Evolutionary conservation across 2,797 vertebrate genomes (phyloP).

Genomic region (Danio aesculapii): DNA sequence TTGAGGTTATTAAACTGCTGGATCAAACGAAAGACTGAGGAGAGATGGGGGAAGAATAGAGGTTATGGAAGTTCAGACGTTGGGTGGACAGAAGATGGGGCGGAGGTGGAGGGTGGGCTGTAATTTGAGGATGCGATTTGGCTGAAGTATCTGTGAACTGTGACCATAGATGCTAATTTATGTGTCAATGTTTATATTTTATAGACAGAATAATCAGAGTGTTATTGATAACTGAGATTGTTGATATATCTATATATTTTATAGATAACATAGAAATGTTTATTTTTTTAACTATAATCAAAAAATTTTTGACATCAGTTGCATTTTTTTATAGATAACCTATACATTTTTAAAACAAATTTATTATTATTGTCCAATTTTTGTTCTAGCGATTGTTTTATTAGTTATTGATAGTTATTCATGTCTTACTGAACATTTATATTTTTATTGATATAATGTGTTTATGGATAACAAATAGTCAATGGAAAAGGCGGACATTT

Average conservation of each 20-base stretch:
- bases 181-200: neutral
- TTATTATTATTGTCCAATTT: too few species aligned
- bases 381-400: too few species aligned
- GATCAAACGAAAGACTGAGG: conserved; percentile 79
- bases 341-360: too few species aligned
- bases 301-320: too few species aligned
- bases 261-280: neutral
- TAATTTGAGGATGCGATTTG: conserved; percentile 23
- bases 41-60: conserved; percentile 43
- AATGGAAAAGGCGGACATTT: too few species aligned
- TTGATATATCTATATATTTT: neutral
- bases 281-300: too few species aligned
- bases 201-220: neutral
- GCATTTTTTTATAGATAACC: too few species aligned
- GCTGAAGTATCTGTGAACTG: conserved; percentile 14
- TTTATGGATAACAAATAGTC: too few species aligned
- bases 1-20: conserved; percentile 97
- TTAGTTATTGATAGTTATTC: too few species aligned
- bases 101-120: neutral
- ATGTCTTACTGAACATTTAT: too few species aligned
- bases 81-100: neutral
- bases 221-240: neutral
- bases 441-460: too few species aligned
- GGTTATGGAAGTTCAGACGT: conserved; percentile 39
- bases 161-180: neutral